phyloP scores from a whole-genome alignment of 1,140 invertebrate genomes.

The Drosophila suzukii region DNA sequence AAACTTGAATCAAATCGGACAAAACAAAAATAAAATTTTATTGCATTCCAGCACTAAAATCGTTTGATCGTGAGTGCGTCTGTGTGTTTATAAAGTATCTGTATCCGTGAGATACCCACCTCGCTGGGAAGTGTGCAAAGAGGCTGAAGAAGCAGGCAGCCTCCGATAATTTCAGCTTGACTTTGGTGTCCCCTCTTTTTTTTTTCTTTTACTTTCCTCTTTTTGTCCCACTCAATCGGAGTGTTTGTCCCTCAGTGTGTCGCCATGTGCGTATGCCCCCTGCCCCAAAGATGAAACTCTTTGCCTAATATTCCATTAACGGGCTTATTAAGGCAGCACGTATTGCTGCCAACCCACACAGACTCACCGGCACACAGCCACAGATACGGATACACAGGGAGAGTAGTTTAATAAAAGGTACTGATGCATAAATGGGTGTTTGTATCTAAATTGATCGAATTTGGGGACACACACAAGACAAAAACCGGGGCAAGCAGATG shows the following conservation, averaged over 20 bases:
- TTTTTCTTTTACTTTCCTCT: neutral
- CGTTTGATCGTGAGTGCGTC: conserved; percentile 67
- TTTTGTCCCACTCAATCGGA: conserved; percentile 31
- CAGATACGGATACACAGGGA: conserved; percentile 7
- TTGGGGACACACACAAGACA: conserved; percentile 75
- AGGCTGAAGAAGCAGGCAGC: conserved; percentile 31
- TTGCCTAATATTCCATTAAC: conserved; percentile 83
- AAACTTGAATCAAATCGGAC: conserved; percentile 83
- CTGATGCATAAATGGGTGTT: conserved; percentile 83
- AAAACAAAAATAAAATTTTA: conserved; percentile 81
- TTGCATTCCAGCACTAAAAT: conserved; percentile 83
- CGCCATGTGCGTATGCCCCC: conserved; percentile 59
- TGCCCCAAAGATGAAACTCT: conserved; percentile 67
- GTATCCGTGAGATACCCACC: conserved; percentile 41
- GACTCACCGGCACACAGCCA: conserved; percentile 11
- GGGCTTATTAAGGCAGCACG: conserved; percentile 81
- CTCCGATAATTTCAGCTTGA: conserved; percentile 34
- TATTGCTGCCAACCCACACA: conserved; percentile 64
- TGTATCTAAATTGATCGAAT: conserved; percentile 83
- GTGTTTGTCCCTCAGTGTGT: conserved; percentile 55
- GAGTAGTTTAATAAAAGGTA: conserved; percentile 82
- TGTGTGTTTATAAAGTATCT: conserved; percentile 37
- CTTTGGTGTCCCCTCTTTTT: conserved; percentile 9
- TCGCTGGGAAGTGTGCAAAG: conserved; percentile 49
- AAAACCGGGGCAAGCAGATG: conserved; percentile 40